Base-by-base conservation (phyloP, 2,113 vertebrate genomes). In the Agapornis roseicollis region DNA sequence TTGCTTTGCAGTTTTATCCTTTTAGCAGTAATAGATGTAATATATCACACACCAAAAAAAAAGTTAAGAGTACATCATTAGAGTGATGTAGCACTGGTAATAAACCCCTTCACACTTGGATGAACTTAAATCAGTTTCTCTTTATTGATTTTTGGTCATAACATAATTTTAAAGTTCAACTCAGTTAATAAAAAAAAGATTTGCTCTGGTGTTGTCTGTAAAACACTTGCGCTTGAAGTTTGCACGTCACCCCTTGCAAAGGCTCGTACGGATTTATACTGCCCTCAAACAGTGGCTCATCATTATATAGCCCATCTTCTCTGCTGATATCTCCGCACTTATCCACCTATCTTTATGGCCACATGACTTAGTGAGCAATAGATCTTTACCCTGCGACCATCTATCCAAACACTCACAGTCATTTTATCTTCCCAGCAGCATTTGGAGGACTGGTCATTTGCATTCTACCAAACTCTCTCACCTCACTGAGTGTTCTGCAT, bases 41-140 rank as follows among this genome's bases (percentile, higher is more conserved):
- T 98, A 98, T 98, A 98, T 98, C 98, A 98, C 96, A 95, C 56
- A 35, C 56, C 33, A 98, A 98, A 98, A 98, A 98, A 98, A 98
- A 98, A 98, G 98, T 98, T 98, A 98, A 98, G 98, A 98, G 98
- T 98, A 98, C 98, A 98, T 98, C 98, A 98, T 98, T 98, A 98
- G 98, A 98, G 97, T 98, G 98, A 98, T 98, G 96, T 98, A 98
- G 98, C 97, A 94, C 97, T 97, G 91, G 98, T 98, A 98, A 98
- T 98, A 98, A 98, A 98, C 97, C 98, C 97, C 98, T 98, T 98
- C 98, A 98, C 98, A 98, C 98, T 98, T 95, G 98, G 96, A 97
- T 98, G 98, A 98, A 98, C 98, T 98, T 98, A 98, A 98, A 98
- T 98, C 98, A 98, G 98, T 98, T 98, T 98, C 98, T 98, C 98